A percentile compares a stretch with the other conserved stretches of the same genome.
Evolutionary conservation across 2,888 invertebrate species (phyloP).

Genomic region (Empis livida): DNA sequence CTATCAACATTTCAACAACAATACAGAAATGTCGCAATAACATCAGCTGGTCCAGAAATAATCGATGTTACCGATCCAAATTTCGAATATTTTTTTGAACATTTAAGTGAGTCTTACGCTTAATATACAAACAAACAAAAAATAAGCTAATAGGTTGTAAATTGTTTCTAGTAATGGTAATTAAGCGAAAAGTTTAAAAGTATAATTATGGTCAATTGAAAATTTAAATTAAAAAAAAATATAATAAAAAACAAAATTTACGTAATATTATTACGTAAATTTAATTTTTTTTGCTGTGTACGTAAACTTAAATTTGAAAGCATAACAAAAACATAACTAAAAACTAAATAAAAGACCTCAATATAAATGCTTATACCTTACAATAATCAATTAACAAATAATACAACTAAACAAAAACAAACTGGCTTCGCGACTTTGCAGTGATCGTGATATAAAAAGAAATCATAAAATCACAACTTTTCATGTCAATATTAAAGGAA

Average conservation of each 20-base stretch:
- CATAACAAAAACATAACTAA: neutral
- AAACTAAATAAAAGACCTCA: neutral
- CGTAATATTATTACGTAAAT: neutral
- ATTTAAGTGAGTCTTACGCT: constrained; percentile 52
- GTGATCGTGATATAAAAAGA: constrained; percentile 10
- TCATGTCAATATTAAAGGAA: neutral
- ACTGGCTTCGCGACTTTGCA: constrained; percentile 13
- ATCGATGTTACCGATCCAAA: constrained; percentile 38
- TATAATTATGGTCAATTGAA: no score
- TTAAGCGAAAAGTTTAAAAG: no score
- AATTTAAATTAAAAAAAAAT: neutral
- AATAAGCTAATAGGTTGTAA: no score
- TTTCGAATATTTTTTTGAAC: constrained; percentile 49
- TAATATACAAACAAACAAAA: constrained; percentile 22
- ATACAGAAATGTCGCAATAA: constrained; percentile 41
- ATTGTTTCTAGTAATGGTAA: no score
- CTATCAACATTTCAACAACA: constrained; percentile 52
- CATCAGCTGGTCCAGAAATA: constrained; percentile 31
- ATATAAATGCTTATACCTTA: no score
- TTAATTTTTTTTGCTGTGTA: neutral
- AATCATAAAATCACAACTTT: neutral
- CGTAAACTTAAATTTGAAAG: no score
- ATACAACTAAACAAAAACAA: constrained; percentile 1
- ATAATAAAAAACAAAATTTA: neutral
- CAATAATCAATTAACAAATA: no score